Conservation (phyloP, 1,140 invertebrate species). For the Cepaea nemoralis region DNA sequence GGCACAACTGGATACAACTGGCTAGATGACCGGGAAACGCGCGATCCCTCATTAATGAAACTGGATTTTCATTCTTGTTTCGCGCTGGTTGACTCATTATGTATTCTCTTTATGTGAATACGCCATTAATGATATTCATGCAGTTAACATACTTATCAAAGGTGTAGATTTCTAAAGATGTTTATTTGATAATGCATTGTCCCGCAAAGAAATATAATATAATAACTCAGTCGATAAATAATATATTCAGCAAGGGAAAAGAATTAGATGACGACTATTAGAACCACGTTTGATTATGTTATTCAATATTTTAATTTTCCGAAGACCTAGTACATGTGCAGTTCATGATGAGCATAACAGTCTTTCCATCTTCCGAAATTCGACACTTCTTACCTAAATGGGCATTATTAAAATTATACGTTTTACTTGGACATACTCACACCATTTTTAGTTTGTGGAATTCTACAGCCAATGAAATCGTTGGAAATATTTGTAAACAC, state of each 20-base stretch:
- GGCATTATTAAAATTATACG: background rate
- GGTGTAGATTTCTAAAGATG: background rate
- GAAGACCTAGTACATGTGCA: background rate
- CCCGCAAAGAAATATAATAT: no score
- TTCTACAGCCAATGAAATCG: background rate
- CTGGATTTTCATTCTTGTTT: background rate
- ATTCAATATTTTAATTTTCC: background rate
- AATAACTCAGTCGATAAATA: no score
- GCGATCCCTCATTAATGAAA: background rate
- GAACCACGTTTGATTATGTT: background rate
- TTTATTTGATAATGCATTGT: background rate
- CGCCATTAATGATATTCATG: background rate
- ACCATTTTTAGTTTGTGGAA: background rate
- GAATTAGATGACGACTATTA: no score
- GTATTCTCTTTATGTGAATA: no score
- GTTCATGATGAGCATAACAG: background rate
- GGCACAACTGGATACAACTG: conserved; percentile 8
- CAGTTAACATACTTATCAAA: background rate
- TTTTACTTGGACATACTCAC: background rate
- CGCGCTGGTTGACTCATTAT: background rate
- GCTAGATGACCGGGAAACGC: background rate
- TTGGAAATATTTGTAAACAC: background rate
- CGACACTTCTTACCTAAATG: background rate
- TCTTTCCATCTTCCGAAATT: background rate
- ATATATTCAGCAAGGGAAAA: no score